Percentiles rank a stretch among this genome's conserved stretches.
phyloP scores from a whole-genome alignment of 2,113 vertebrate species.

The Petromus typicus region DNA sequence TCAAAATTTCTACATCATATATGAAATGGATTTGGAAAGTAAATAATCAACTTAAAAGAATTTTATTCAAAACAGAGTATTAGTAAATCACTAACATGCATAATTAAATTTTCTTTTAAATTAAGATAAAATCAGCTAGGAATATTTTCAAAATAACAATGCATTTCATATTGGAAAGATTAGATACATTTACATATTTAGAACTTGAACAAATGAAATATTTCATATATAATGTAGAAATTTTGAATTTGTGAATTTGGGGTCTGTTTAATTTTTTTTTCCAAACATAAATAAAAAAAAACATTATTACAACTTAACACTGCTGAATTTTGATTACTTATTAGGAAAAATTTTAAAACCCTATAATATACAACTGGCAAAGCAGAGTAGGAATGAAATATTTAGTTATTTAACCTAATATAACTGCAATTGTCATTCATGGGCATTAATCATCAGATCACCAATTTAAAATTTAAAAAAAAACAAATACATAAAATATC shows the following conservation, averaged over 20 bases:
- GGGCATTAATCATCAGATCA: not conserved
- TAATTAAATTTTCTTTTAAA: not conserved
- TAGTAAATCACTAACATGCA: not conserved
- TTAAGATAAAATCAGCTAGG: not conserved
- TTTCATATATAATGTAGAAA: not conserved
- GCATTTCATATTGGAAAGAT: not conserved
- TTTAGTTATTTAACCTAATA: not conserved
- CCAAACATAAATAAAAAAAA: not conserved
- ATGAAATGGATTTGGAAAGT: not conserved
- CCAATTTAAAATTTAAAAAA: not conserved
- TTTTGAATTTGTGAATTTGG: not conserved
- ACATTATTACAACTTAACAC: not conserved
- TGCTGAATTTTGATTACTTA: not conserved
- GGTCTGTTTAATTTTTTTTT: not conserved
- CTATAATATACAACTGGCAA: not conserved
- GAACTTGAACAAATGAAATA: not conserved
- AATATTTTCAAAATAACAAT: not conserved
- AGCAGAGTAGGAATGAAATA: not conserved
- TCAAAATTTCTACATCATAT: no score
- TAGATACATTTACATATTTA: not conserved
- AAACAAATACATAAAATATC: not conserved
- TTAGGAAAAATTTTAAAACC: not conserved
- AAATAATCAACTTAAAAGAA: slow-evolving; percentile 34
- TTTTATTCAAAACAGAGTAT: not conserved
- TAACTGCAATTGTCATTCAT: not conserved